Percentiles rank a stretch among this genome's conserved stretches.
These are phyloP conservation scores for Drosophila serrata DNA, from an alignment of 1,140 invertebrate genomes.

Conservation along the genomic window DNA sequence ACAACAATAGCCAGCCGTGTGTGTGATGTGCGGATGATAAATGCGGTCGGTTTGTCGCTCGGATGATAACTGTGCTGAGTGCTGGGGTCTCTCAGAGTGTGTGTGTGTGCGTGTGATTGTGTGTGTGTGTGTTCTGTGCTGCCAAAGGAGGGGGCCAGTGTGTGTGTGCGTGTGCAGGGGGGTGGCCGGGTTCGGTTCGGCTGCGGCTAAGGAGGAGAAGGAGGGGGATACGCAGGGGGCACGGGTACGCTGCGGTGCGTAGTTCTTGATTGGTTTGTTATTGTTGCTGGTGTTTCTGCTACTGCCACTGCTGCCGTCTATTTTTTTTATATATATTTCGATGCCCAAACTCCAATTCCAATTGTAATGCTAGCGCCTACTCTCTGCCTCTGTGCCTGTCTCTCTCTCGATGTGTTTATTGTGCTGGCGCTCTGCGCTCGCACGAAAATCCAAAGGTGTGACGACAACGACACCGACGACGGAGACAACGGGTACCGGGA, in stretches of 20 bases:
- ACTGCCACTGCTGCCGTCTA: not conserved
- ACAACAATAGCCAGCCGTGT: conserved; percentile 79
- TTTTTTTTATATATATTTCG: not conserved
- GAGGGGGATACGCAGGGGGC: not conserved
- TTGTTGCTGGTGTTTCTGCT: not conserved
- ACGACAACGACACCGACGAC: conserved; percentile 22
- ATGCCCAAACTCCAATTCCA: conserved; percentile 11
- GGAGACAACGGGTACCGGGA: conserved; percentile 29
- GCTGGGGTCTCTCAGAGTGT: conserved; percentile 18
- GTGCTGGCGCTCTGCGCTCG: conserved; percentile 25
- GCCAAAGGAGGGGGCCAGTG: conserved; percentile 22
- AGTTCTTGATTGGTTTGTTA: conserved; percentile 20
- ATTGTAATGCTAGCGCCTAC: conserved; percentile 15
- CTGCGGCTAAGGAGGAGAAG: not conserved
- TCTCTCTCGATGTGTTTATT: conserved; percentile 14
- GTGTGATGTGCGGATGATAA: conserved; percentile 66
- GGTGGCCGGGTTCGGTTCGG: conserved; percentile 44
- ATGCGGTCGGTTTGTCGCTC: conserved; percentile 46
- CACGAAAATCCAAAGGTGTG: conserved; percentile 44
- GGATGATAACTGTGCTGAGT: conserved; percentile 55
- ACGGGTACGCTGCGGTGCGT: conserved; percentile 14
- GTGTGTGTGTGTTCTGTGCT: conserved; percentile 27
- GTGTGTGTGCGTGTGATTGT: conserved; percentile 16
- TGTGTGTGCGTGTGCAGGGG: conserved; percentile 36
- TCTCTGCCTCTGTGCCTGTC: not conserved